Percentiles rank a stretch among this genome's conserved stretches.
phyloP scores from a whole-genome alignment of 2,113 vertebrate species.

The Sinocyclocheilus anophthalmus region DNA sequence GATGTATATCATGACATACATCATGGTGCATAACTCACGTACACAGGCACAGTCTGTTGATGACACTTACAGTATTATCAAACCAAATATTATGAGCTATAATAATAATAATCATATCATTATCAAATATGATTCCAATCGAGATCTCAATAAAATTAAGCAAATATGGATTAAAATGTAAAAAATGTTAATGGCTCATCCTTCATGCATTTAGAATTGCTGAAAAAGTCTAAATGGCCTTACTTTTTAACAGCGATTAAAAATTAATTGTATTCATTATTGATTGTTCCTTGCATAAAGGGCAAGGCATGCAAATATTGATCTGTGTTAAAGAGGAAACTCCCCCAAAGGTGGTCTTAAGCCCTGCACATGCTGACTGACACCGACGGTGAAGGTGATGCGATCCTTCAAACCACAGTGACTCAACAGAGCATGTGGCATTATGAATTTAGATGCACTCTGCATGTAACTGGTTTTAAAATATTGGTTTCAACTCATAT shows the following conservation, averaged over 20 bases:
- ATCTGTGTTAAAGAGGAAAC: slow-evolving; percentile 39
- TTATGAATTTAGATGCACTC: neutral
- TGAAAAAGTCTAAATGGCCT: neutral
- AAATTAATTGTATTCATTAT: slow-evolving; percentile 41
- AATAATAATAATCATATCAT: neutral
- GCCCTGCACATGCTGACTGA: slow-evolving; percentile 1
- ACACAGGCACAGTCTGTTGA: neutral
- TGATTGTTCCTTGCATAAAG: slow-evolving; percentile 36
- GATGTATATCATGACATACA: neutral
- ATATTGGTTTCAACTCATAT: neutral
- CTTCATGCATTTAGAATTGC: neutral
- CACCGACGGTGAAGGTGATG: neutral
- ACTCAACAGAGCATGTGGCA: neutral
- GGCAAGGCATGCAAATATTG: slow-evolving; percentile 46
- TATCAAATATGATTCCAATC: neutral
- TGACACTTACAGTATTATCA: neutral
- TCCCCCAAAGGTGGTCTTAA: slow-evolving; percentile 42
- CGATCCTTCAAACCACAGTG: slow-evolving; percentile 1
- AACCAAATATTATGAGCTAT: neutral
- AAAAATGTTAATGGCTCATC: neutral
- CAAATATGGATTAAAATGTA: neutral
- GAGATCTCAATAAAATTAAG: neutral
- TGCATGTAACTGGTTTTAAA: neutral
- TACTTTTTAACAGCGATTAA: neutral
- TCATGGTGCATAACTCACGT: slow-evolving; percentile 13